Percentiles rank a stretch among this genome's conserved stretches.
Evolutionary conservation across 2,797 vertebrate species (phyloP).

Genomic region (Clarias pachynema): DNA sequence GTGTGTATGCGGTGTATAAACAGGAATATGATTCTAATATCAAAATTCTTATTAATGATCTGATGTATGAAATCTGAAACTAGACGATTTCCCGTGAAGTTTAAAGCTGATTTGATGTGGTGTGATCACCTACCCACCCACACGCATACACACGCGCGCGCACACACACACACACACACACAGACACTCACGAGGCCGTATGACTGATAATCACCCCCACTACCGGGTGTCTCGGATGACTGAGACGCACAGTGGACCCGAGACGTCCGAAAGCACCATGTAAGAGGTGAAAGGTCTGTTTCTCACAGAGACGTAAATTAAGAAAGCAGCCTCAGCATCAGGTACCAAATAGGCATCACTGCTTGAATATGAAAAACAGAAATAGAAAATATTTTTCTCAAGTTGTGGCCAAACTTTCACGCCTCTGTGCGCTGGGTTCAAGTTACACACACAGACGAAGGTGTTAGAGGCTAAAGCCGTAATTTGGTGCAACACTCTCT

Average conservation of each 20-base stretch:
- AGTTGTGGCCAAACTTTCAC: not conserved
- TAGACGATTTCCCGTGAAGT: not conserved
- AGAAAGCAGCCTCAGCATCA: slow-evolving; percentile 1
- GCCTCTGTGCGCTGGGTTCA: not conserved
- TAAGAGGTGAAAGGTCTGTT: not conserved
- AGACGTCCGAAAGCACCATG: not conserved
- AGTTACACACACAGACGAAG: not conserved
- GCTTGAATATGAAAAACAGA: not conserved
- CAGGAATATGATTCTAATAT: not conserved
- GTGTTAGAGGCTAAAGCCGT: not conserved
- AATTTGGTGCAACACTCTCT: slow-evolving; percentile 10
- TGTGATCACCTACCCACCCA: not conserved
- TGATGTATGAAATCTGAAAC: not conserved
- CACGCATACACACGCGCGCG: not conserved
- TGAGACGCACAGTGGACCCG: not conserved
- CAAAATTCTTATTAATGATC: not conserved
- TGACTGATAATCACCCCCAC: not conserved
- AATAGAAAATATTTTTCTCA: not conserved
- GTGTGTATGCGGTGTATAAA: not conserved
- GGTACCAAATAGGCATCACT: not conserved
- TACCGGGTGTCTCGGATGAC: no score
- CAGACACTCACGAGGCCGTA: no score
- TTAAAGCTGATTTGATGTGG: not conserved
- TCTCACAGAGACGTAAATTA: not conserved
- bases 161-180: not conserved